These are phyloP conservation scores for Eulimnadia texana DNA, from an alignment of 1,140 invertebrate genomes.

Conservation along the genomic window DNA sequence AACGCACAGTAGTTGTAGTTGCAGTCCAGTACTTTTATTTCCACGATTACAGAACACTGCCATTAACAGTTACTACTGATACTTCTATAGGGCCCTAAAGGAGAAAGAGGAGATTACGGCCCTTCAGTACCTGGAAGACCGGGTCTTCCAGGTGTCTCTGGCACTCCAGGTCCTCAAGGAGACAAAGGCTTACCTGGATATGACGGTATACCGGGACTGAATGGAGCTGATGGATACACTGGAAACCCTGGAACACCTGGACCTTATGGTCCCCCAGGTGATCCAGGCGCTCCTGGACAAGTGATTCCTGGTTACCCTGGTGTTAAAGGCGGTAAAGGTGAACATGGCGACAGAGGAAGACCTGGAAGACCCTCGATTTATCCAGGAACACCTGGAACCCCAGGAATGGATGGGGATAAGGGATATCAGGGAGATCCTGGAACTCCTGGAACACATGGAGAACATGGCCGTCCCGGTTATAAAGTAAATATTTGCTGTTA, in stretches of 20 bases:
- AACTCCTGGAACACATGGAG: neutral
- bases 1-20: no score
- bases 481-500: neutral
- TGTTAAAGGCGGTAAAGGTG: conserved; percentile 12
- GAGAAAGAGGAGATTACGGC: conserved; percentile 15
- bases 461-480: conserved; percentile 11
- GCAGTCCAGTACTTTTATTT: no score
- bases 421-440: neutral
- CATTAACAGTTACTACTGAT: no score
- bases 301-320: conserved; percentile 38
- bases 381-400: conserved; percentile 34
- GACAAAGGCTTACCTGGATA: conserved; percentile 20
- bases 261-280: conserved; percentile 16
- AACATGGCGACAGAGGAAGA: neutral
- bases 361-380: neutral
- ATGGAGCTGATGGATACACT: conserved; percentile 20
- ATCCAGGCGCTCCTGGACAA: conserved; percentile 35
- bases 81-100: conserved; percentile 16
- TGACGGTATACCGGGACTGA: conserved; percentile 22
- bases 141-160: conserved; percentile 20
- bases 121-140: conserved; percentile 22
- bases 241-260: conserved; percentile 19
- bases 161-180: conserved; percentile 13
- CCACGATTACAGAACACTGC: no score
- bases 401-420: conserved; percentile 26